Conservation (phyloP, 2,797 vertebrate species). For the Pogonophryne albipinna region DNA sequence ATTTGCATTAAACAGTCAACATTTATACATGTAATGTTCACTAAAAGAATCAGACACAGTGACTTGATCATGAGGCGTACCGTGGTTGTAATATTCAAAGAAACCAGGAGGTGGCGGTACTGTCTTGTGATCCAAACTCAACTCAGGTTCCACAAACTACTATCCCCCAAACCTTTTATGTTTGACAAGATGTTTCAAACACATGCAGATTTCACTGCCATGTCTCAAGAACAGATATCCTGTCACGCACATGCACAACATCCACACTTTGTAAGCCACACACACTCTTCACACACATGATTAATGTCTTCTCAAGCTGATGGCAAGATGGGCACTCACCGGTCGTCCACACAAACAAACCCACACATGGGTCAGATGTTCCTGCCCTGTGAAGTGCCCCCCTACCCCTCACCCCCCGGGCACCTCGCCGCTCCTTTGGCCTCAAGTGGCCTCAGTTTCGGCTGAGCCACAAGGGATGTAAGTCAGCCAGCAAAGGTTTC, state of each 20-base stretch:
- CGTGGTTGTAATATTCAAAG: slow-evolving; percentile 18
- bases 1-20: neutral
- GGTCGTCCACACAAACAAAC: slow-evolving; percentile 65
- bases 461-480: slow-evolving; percentile 82
- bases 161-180: neutral
- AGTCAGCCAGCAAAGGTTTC: slow-evolving; percentile 88
- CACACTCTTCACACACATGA: slow-evolving; percentile 37
- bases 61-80: neutral
- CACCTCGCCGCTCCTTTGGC: slow-evolving; percentile 63
- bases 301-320: slow-evolving; percentile 84
- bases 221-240: slow-evolving; percentile 16
- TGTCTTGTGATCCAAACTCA: slow-evolving; percentile 26
- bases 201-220: slow-evolving; percentile 18
- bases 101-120: slow-evolving; percentile 66
- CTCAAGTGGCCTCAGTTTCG: slow-evolving; percentile 69
- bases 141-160: slow-evolving; percentile 1
- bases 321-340: slow-evolving; percentile 66
- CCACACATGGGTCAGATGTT: slow-evolving; percentile 85
- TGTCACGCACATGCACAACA: slow-evolving; percentile 15
- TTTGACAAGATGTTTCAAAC: slow-evolving; percentile 25
- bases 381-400: slow-evolving; percentile 78
- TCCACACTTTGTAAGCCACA: slow-evolving; percentile 19
- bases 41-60: neutral
- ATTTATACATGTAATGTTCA: neutral
- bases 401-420: slow-evolving; percentile 51